Conservation (phyloP, 1,140 invertebrate species). For the Psix sp. region DNA sequence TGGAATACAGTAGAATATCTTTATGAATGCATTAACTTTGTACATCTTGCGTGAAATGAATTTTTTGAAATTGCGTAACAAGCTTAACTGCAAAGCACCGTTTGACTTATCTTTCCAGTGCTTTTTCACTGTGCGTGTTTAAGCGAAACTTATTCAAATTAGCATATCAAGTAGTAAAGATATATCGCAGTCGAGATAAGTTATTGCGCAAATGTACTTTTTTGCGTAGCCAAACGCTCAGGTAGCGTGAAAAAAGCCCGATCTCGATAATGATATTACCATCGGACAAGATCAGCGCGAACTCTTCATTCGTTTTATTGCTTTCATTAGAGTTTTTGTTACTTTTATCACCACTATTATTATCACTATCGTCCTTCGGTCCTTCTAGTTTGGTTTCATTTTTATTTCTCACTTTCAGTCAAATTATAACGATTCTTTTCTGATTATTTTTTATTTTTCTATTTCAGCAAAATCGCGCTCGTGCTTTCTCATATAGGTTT, state of each 20-base stretch:
- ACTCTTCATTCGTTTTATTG: conserved; percentile 39
- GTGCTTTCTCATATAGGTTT: too few relatives aligned
- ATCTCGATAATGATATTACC: conserved; percentile 44
- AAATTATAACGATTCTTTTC: too few relatives aligned
- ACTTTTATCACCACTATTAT: conserved; percentile 15
- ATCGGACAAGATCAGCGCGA: conserved; percentile 23
- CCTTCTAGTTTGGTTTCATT: too few relatives aligned
- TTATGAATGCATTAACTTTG: background rate
- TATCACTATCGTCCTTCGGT: conserved; percentile 15
- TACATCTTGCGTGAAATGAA: conserved; percentile 1
- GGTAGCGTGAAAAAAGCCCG: conserved; percentile 24
- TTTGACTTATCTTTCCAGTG: conserved; percentile 24
- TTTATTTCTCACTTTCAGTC: too few relatives aligned
- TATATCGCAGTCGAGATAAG: conserved; percentile 28
- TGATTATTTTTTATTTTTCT: too few relatives aligned
- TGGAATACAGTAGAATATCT: too few relatives aligned
- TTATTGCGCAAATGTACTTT: conserved; percentile 27
- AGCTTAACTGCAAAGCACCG: conserved; percentile 7
- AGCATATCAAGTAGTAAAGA: conserved; percentile 35
- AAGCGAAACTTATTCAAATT: conserved; percentile 36
- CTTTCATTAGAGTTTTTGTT: conserved; percentile 39
- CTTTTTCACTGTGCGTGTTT: conserved; percentile 10
- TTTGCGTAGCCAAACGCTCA: conserved; percentile 26
- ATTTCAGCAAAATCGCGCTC: too few relatives aligned
- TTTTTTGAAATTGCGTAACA: conserved; percentile 6